phyloP scores from a whole-genome alignment of 2,888 invertebrate genomes.

The Notodonta ziczac region DNA sequence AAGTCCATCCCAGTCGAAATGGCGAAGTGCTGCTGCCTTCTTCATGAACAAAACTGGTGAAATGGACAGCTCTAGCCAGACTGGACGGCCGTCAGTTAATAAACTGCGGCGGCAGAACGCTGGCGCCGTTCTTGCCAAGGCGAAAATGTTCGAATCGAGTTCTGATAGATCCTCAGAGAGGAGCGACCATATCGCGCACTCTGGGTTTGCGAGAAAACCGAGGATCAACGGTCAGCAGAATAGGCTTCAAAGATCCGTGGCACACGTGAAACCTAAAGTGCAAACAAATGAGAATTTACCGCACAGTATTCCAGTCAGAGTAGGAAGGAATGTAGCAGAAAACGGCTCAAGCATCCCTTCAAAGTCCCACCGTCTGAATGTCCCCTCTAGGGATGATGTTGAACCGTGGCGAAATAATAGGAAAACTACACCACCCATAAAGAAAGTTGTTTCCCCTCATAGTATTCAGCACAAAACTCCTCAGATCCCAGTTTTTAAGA shows the following conservation, averaged over 20 bases:
- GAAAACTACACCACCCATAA: constrained; percentile 62
- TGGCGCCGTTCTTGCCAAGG: constrained; percentile 92
- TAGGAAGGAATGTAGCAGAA: constrained; percentile 38
- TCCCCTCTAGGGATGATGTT: constrained; percentile 52
- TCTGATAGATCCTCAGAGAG: constrained; percentile 78
- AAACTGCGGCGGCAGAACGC: constrained; percentile 90
- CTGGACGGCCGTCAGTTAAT: constrained; percentile 89
- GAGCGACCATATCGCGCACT: constrained; percentile 58
- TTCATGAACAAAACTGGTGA: constrained; percentile 81
- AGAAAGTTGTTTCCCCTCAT: constrained; percentile 67
- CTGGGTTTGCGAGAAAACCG: constrained; percentile 75
- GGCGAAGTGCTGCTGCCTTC: constrained; percentile 83
- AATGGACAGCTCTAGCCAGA: constrained; percentile 70
- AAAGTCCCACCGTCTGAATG: constrained; percentile 42
- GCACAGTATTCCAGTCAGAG: constrained; percentile 46
- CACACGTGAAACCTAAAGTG: constrained; percentile 60
- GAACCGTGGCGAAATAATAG: constrained; percentile 55
- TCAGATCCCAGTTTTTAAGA: constrained; percentile 85
- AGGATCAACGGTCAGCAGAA: constrained; percentile 60
- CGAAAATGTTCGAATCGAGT: constrained; percentile 88
- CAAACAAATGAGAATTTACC: constrained; percentile 43
- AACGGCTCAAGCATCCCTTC: constrained; percentile 34
- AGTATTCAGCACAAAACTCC: constrained; percentile 55
- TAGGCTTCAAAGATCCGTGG: constrained; percentile 56
- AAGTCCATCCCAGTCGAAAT: constrained; percentile 65